phyloP scores from a whole-genome alignment of 2,113 vertebrate genomes.

The Thunnus maccoyii region DNA sequence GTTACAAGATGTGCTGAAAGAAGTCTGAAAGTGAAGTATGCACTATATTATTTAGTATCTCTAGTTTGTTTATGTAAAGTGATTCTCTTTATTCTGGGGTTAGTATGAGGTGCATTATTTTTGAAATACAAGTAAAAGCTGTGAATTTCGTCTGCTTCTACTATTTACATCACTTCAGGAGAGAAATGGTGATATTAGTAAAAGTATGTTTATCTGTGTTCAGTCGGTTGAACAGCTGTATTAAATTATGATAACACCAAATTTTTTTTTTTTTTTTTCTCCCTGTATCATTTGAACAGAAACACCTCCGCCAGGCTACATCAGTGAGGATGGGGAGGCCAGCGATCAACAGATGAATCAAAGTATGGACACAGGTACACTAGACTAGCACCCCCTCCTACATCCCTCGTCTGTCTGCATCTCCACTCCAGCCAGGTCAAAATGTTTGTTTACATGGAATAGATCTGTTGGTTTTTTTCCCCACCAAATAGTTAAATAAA shows the following conservation, averaged over 20 bases:
- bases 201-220: background rate
- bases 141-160: background rate
- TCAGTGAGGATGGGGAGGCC: slow-evolving; percentile 99
- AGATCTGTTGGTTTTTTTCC: too few relatives aligned
- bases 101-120: background rate
- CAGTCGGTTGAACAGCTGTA: background rate
- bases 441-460: background rate
- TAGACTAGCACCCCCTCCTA: slow-evolving; percentile 39
- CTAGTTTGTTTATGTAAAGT: background rate
- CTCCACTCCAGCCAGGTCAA: background rate
- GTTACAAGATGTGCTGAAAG: background rate
- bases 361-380: slow-evolving; percentile 98
- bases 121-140: background rate
- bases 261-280: background rate
- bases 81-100: background rate
- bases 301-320: slow-evolving; percentile 97
- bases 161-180: background rate
- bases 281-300: slow-evolving; percentile 80
- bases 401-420: background rate
- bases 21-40: background rate
- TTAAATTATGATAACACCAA: background rate
- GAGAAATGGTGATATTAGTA: background rate
- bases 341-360: slow-evolving; percentile 98
- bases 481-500: background rate
- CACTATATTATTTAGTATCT: background rate